A percentile compares a stretch with the other conserved stretches of the same genome.
Conservation (phyloP, 2,888 invertebrate genomes). For the Scaptomyza polygonia region DNA sequence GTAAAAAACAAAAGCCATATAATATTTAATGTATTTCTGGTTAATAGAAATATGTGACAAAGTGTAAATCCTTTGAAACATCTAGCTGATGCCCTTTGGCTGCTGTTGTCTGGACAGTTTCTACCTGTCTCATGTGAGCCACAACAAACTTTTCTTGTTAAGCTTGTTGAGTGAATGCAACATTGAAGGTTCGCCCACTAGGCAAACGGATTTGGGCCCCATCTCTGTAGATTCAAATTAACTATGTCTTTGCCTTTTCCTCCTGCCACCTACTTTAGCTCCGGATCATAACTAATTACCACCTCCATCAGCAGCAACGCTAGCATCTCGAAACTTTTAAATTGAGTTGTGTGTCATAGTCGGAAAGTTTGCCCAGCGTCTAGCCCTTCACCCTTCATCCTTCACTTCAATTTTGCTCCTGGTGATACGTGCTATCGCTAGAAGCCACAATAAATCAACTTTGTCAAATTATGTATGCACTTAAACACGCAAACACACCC, state of each 20-base stretch:
- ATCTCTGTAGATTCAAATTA: background rate
- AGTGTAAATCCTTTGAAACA: constrained; percentile 16
- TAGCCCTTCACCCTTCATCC: background rate
- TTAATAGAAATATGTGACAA: too few species aligned
- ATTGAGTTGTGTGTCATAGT: constrained; percentile 32
- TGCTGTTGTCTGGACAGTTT: background rate
- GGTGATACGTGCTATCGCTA: constrained; percentile 41
- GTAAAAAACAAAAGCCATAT: background rate
- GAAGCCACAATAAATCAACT: constrained; percentile 55
- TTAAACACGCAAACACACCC: constrained; percentile 3
- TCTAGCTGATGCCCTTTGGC: background rate
- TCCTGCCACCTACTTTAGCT: background rate
- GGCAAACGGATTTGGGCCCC: constrained; percentile 6
- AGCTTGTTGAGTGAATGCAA: constrained; percentile 16
- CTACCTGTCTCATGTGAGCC: constrained; percentile 2
- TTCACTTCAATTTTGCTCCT: background rate
- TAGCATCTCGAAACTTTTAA: constrained; percentile 30
- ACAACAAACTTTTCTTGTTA: constrained; percentile 18
- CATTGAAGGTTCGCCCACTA: background rate
- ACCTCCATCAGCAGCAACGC: constrained; percentile 19
- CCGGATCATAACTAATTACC: constrained; percentile 29
- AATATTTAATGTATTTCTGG: background rate
- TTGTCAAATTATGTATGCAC: constrained; percentile 48
- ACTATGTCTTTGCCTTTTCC: background rate
- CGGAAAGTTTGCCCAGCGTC: constrained; percentile 22